Evolutionary conservation across 2,797 vertebrate genomes (phyloP), one percentile per base, ranked within the genome.

Genomic region (Micromesistius poutassou): DNA sequence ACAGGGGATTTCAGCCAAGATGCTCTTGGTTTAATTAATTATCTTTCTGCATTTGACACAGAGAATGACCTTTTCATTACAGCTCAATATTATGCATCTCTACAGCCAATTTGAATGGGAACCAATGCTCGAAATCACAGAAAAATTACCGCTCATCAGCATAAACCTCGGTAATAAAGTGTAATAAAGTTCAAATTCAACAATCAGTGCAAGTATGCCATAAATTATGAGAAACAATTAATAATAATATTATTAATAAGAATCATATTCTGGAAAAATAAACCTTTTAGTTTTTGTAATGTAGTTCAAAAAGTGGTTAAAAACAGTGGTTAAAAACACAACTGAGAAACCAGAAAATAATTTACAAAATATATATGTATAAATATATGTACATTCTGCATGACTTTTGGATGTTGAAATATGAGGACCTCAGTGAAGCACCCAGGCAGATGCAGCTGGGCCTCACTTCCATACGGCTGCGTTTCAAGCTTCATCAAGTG

Each of bases 321-420:
- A 40, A 40, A 36, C 35, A 36, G 35, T 14, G 13, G 40, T 12
- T 42, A 13, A 16, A 50, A 3, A 50, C 13, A 50, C 1, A 3
- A 3, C 33, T 33, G 33, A 33, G 33, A 33, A 5, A 33, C 33
- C 19, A 50, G 30, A 72, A 38, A 73, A 38, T 40, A 55, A 77
- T 0, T 7, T 50, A 62, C 31, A 38, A 74, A 8, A 82, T 38
- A 68, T 74, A 83, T 38, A 7, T 1, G 22, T 42, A 16, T 42
- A 16, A 12, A 50, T 19, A 50, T 50, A 50, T 19, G 14, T 19
- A 50, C 2, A 50, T 14, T 22, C 5, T 50, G 46, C 14, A 19
- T 81, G 83, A 86, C 88, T 87, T 90, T 86, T 87, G 87, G 77
- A 79, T 71, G 50, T 80, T 83, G 79, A 85, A 77, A 74, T 76